phyloP scores from a whole-genome alignment of 2,888 invertebrate species.

The Acrobasis repandana region DNA sequence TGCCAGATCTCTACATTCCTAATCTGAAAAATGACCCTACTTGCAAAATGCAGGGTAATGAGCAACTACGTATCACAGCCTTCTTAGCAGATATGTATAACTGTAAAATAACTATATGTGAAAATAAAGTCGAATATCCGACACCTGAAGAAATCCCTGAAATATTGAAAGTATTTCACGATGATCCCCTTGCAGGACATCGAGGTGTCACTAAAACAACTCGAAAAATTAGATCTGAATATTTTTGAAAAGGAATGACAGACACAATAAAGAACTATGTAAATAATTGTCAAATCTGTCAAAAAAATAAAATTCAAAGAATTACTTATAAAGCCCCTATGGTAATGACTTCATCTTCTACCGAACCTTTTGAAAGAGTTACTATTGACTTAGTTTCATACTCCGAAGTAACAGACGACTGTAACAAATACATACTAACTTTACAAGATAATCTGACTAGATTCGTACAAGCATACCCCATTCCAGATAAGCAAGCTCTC shows the following conservation, averaged over 20 bases:
- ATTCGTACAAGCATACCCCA: slow-evolving; percentile 44
- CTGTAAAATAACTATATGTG: slow-evolving; percentile 38
- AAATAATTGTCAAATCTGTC: too few species aligned
- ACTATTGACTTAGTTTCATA: slow-evolving; percentile 3
- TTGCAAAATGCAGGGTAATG: slow-evolving; percentile 23
- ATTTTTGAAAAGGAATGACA: too few species aligned
- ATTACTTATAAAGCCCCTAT: slow-evolving; percentile 25
- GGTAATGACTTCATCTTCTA: slow-evolving; percentile 33
- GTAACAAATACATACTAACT: too few species aligned
- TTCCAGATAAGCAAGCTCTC: slow-evolving; percentile 43
- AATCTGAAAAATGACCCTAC: slow-evolving; percentile 18
- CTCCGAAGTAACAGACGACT: too few species aligned
- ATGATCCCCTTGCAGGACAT: too few species aligned
- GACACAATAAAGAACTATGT: too few species aligned
- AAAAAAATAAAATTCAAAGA: not conserved
- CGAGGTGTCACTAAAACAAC: too few species aligned
- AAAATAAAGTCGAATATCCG: slow-evolving; percentile 28
- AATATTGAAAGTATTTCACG: too few species aligned
- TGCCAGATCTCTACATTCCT: slow-evolving; percentile 9
- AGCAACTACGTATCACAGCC: slow-evolving; percentile 24
- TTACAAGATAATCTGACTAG: too few species aligned
- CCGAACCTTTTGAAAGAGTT: slow-evolving; percentile 28
- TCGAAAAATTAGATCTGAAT: too few species aligned
- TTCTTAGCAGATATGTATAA: slow-evolving; percentile 40
- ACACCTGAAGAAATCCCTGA: too few species aligned